Evolutionary conservation across 2,113 vertebrate genomes (phyloP).

Genomic region (Toxotes chatareus): DNA sequence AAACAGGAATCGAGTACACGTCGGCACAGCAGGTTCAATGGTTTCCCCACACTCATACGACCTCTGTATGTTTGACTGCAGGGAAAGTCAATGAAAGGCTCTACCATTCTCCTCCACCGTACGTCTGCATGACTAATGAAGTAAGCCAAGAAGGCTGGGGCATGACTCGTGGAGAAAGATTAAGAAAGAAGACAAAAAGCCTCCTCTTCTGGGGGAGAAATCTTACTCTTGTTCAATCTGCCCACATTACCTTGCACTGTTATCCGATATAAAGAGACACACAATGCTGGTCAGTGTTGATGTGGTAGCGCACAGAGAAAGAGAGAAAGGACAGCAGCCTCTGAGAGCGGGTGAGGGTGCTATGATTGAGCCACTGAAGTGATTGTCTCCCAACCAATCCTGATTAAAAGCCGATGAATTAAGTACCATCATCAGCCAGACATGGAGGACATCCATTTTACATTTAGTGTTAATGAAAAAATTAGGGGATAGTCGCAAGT

Average conservation of each 20-base stretch:
- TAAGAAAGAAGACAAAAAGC: conserved; percentile 71
- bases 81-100: conserved; percentile 50
- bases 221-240: conserved; percentile 69
- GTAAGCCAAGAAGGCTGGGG: conserved; percentile 74
- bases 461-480: conserved; percentile 20
- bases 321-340: conserved; percentile 47
- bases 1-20: conserved; percentile 41
- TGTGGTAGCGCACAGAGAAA: conserved; percentile 37
- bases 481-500: background rate
- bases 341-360: conserved; percentile 27
- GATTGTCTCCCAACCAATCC: conserved; percentile 56
- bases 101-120: conserved; percentile 58
- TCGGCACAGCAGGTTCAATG: conserved; percentile 35
- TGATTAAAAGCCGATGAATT: conserved; percentile 71
- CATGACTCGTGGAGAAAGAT: conserved; percentile 51
- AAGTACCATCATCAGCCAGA: conserved; percentile 24
- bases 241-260: conserved; percentile 63
- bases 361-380: conserved; percentile 44
- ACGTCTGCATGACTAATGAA: conserved; percentile 75
- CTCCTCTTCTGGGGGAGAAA: conserved; percentile 71
- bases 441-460: background rate
- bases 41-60: conserved; percentile 29
- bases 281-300: conserved; percentile 75
- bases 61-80: conserved; percentile 48
- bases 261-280: conserved; percentile 71